Base-by-base conservation (phyloP, 2,888 invertebrate species). In the Adela reaumurella region DNA sequence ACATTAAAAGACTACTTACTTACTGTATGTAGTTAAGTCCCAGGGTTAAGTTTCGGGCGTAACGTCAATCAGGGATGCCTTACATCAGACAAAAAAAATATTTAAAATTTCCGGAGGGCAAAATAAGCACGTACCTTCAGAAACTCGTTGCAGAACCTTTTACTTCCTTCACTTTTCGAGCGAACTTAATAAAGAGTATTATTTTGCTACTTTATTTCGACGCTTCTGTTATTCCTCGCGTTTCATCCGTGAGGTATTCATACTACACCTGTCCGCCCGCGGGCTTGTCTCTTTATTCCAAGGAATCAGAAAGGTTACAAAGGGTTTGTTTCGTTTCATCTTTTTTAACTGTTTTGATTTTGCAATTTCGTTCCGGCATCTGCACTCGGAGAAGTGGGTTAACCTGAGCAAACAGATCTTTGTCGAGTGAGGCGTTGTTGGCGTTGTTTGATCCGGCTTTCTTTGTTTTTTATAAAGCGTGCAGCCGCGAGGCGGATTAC, bases 31-130 rank as follows among this genome's bases (percentile, higher is more conserved):
- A 24, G 4, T 4, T 24, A 24, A 4, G 24, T 24, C 8, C 4
- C 24, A n/a, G n/a, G n/a, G n/a, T n/a, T n/a, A n/a, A n/a, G n/a
- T n/a, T n/a, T n/a, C n/a, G n/a, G n/a, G n/a, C n/a, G n/a, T 24
- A 24, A 24, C 4, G 24, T 24, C 24, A 4, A 24, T 24, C 5
- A 24, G 24, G 24, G n/a, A n/a, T n/a, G n/a, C n/a, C n/a, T n/a
- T n/a, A n/a, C n/a, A n/a, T 24, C 24, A 24, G 24, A 8, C 24
- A 24, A 8, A 24, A 24, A 24, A 24, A 24, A 24, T 24, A 76
- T 77, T 74, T 74, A 65, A 67, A 65, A 70, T 73, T 65, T 70
- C 70, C 74, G 55, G 59, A 61, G 70, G 74, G 71, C 68, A 61
- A 56, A 57, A 59, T 65, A 64, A 70, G 67, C 63, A 59, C 43